A percentile compares a stretch with the other conserved stretches of the same genome.
Evolutionary conservation across 2,888 invertebrate species (phyloP).

Genomic region (Ichneumon xanthorius): DNA sequence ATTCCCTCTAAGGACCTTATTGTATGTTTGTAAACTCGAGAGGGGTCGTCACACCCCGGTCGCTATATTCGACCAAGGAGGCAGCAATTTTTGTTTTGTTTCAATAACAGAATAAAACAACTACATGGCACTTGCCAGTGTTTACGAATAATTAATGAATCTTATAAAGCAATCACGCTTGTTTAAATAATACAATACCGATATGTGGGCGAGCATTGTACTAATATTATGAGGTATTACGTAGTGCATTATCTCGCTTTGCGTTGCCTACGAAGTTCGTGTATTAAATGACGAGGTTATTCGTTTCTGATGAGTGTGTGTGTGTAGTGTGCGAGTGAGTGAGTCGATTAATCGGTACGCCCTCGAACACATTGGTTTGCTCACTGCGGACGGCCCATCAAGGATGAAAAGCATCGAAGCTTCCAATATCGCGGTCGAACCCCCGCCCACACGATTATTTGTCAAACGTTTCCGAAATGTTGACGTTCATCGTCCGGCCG

Average conservation of each 20-base stretch:
- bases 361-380: slow-evolving; percentile 8
- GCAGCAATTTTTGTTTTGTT: slow-evolving; percentile 1
- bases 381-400: not conserved
- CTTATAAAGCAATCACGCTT: not conserved
- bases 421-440: slow-evolving; percentile 11
- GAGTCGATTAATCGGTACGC: slow-evolving; percentile 39
- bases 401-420: slow-evolving; percentile 26
- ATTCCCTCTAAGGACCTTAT: too few species aligned
- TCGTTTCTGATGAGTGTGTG: slow-evolving; percentile 2
- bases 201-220: slow-evolving; percentile 10
- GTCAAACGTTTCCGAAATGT: slow-evolving; percentile 40
- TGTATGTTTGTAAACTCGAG: too few species aligned
- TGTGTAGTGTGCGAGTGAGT: not conserved
- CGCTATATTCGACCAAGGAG: too few species aligned
- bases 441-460: slow-evolving; percentile 9
- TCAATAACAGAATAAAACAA: not conserved
- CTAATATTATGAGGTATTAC: slow-evolving; percentile 28
- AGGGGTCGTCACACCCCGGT: too few species aligned
- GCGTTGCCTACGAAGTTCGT: slow-evolving; percentile 35
- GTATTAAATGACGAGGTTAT: slow-evolving; percentile 44
- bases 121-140: not conserved
- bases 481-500: slow-evolving; percentile 18
- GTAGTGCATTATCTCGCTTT: slow-evolving; percentile 16
- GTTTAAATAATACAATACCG: slow-evolving; percentile 33
- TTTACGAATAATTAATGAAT: not conserved